Conservation (phyloP, 64 coral and sea anemone genomes). For the Porites lutea region DNA sequence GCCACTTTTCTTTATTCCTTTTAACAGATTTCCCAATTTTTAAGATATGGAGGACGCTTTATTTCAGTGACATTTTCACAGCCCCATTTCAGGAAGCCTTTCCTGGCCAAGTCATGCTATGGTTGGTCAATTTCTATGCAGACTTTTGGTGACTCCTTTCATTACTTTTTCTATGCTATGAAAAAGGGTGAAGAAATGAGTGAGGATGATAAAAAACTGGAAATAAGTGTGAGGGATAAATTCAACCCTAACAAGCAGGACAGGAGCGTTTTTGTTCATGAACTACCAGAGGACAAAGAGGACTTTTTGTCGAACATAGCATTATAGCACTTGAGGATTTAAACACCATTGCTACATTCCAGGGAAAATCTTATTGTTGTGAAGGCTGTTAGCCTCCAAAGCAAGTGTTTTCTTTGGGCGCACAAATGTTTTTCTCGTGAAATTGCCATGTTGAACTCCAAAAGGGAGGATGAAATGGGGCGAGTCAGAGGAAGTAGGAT, state of each 20-base stretch:
- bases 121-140: conserved; percentile 59
- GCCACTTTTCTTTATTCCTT: background rate
- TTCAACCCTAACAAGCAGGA: background rate
- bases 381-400: no score
- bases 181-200: conserved; percentile 61
- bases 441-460: no score
- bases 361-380: no score
- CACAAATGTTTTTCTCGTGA: no score
- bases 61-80: conserved; percentile 83
- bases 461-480: no score
- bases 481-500: no score
- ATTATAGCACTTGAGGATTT: conserved; percentile 2
- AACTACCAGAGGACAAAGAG: conserved; percentile 30
- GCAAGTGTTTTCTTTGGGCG: no score
- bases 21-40: conserved; percentile 53
- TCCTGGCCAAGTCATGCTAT: conserved; percentile 66
- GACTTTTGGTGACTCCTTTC: conserved; percentile 71
- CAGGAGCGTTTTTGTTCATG: background rate
- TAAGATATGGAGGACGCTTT: conserved; percentile 46
- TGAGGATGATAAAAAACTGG: conserved; percentile 48
- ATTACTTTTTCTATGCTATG: conserved; percentile 74
- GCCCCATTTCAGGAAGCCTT: conserved; percentile 65
- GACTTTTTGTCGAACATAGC: conserved; percentile 64
- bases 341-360: background rate
- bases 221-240: conserved; percentile 13